phyloP scores from a whole-genome alignment of 35 echinoderm and acorn worm species.

The Stichopus chloronotus region DNA sequence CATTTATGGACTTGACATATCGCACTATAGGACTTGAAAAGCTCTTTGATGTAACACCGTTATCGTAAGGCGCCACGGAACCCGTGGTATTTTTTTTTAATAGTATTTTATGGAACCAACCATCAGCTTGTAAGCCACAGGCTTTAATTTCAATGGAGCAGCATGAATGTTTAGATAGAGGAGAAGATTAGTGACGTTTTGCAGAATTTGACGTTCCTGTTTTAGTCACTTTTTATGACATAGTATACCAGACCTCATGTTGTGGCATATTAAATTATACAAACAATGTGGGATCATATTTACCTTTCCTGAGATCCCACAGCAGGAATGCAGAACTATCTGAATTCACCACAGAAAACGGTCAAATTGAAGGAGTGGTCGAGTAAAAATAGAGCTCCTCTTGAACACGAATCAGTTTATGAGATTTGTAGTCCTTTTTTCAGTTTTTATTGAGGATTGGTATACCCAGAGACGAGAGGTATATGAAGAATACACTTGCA shows the following conservation, averaged over 20 bases:
- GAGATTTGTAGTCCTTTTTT: too few species aligned
- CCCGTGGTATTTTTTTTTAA: background rate
- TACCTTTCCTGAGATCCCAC: background rate
- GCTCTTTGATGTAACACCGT: background rate
- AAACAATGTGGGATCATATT: slow-evolving; percentile 27
- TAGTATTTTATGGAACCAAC: background rate
- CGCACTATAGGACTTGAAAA: background rate
- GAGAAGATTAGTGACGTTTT: background rate
- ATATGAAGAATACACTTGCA: too few species aligned
- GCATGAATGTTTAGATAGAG: slow-evolving; percentile 38
- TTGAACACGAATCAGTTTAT: too few species aligned
- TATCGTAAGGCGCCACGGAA: background rate
- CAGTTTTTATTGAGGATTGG: too few species aligned
- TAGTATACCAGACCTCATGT: background rate
- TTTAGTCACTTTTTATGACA: background rate
- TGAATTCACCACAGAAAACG: too few species aligned
- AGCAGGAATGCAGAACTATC: background rate
- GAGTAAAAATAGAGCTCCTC: too few species aligned
- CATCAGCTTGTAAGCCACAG: background rate
- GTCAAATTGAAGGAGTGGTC: too few species aligned
- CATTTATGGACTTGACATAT: background rate
- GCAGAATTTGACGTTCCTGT: background rate
- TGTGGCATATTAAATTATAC: slow-evolving; percentile 28
- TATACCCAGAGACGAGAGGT: too few species aligned
- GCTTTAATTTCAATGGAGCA: slow-evolving; percentile 20